Percentiles rank a stretch among this genome's conserved stretches.
Conservation (phyloP, 2,113 vertebrate species). For the Pseudonaja textilis region DNA sequence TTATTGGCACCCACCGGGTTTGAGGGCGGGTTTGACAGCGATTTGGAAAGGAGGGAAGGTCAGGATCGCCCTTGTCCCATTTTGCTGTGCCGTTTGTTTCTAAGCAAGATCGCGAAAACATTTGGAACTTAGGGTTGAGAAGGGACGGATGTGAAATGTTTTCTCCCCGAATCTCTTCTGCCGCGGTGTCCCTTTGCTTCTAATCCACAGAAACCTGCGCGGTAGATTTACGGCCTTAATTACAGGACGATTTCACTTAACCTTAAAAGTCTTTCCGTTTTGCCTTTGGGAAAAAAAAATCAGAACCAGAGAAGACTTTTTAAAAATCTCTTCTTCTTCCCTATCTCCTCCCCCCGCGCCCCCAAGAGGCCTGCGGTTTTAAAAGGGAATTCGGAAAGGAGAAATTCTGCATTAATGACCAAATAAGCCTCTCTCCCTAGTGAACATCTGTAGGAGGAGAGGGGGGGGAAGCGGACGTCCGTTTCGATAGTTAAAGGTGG, state of each 20-base stretch:
- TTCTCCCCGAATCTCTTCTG: not conserved
- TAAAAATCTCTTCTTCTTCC: not conserved
- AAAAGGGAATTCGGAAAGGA: not conserved
- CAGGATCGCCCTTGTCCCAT: slow-evolving; percentile 41
- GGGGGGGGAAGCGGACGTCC: not conserved
- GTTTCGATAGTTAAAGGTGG: not conserved
- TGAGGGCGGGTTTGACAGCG: slow-evolving; percentile 4
- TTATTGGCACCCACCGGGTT: not conserved
- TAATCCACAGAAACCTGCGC: slow-evolving; percentile 33
- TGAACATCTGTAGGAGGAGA: not conserved
- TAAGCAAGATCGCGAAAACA: not conserved
- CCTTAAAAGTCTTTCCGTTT: slow-evolving; percentile 13
- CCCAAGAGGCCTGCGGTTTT: not conserved
- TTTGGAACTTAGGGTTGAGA: not conserved
- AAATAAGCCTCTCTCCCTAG: not conserved
- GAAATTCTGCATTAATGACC: not conserved
- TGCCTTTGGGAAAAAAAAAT: not conserved
- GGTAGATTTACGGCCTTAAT: slow-evolving; percentile 54
- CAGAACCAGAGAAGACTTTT: not conserved
- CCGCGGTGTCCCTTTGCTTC: slow-evolving; percentile 4
- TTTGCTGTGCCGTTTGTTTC: slow-evolving; percentile 5
- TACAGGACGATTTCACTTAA: slow-evolving; percentile 15
- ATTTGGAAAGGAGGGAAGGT: slow-evolving; percentile 61
- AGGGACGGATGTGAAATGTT: not conserved
- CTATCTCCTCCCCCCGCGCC: too few relatives aligned